Percentiles rank a stretch among this genome's conserved stretches.
Conservation (phyloP, 30 jellyfish, hydroid and myxozoan genomes). For the Cassiopea andromeda region DNA sequence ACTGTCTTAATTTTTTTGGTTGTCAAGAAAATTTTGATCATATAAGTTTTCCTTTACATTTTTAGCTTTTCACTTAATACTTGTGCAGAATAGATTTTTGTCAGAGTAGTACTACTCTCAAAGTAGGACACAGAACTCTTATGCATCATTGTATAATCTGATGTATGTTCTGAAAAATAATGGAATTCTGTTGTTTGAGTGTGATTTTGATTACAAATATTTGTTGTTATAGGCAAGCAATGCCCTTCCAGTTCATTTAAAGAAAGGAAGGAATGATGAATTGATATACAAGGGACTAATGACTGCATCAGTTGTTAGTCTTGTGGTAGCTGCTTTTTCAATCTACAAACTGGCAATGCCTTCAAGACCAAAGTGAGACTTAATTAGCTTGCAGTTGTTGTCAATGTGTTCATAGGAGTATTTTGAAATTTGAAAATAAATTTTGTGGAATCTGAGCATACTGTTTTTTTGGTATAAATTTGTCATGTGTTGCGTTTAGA, state of each 20-base stretch:
- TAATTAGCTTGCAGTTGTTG: neutral
- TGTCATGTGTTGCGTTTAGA: no score
- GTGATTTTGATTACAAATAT: no score
- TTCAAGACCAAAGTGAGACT: slow-evolving; percentile 19
- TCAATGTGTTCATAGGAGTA: neutral
- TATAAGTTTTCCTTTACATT: no score
- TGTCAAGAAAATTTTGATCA: no score
- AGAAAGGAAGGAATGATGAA: slow-evolving; percentile 57
- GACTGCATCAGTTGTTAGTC: slow-evolving; percentile 65
- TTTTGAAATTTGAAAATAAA: neutral
- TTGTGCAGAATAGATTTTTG: no score
- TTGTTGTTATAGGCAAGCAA: slow-evolving; percentile 30
- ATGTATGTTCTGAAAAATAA: no score
- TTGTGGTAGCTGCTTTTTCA: slow-evolving; percentile 50
- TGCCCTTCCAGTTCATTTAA: slow-evolving; percentile 59
- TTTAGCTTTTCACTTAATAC: no score
- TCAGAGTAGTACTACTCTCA: no score
- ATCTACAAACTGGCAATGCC: slow-evolving; percentile 77
- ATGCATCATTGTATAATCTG: no score
- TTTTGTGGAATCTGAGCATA: neutral
- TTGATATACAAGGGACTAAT: slow-evolving; percentile 67
- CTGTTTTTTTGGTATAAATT: neutral
- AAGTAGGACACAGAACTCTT: no score
- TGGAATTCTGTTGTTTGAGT: no score
- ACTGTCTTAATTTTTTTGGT: no score